These are phyloP conservation scores for Sebastes ruberrimus DNA, from an alignment of 2,797 vertebrate genomes.

Conservation along the genomic window DNA sequence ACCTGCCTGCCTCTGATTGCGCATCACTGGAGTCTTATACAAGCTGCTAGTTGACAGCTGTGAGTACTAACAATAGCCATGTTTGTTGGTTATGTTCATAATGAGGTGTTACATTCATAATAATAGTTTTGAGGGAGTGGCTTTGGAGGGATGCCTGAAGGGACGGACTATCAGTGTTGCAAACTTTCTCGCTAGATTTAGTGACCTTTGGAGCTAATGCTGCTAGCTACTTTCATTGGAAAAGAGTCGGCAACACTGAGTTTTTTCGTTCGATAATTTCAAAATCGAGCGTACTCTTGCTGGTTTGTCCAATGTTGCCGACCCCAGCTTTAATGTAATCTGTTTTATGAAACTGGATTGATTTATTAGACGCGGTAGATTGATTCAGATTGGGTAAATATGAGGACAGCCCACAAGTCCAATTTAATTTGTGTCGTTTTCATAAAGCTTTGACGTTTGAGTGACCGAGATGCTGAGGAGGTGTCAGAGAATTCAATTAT, in stretches of 20 bases:
- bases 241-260: too few relatives aligned
- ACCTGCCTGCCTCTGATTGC: neutral
- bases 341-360: neutral
- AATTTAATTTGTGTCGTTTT: neutral
- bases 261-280: fast-evolving
- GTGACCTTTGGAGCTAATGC: neutral
- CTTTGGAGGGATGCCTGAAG: neutral
- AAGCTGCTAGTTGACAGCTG: neutral
- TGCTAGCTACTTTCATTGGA: too few relatives aligned
- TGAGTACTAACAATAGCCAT: neutral
- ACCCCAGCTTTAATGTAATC: neutral
- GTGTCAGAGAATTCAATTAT: neutral
- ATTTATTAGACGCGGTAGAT: neutral
- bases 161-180: too few relatives aligned
- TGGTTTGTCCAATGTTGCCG: too few relatives aligned
- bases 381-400: neutral
- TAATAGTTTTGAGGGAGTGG: neutral
- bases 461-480: neutral
- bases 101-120: too few relatives aligned
- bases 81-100: neutral
- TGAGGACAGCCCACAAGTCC: neutral
- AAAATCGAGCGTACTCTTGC: neutral
- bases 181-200: neutral
- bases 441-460: neutral
- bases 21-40: neutral